These are phyloP conservation scores for Oryzias celebensis DNA, from an alignment of 2,113 vertebrate species.

Conservation along the genomic window DNA sequence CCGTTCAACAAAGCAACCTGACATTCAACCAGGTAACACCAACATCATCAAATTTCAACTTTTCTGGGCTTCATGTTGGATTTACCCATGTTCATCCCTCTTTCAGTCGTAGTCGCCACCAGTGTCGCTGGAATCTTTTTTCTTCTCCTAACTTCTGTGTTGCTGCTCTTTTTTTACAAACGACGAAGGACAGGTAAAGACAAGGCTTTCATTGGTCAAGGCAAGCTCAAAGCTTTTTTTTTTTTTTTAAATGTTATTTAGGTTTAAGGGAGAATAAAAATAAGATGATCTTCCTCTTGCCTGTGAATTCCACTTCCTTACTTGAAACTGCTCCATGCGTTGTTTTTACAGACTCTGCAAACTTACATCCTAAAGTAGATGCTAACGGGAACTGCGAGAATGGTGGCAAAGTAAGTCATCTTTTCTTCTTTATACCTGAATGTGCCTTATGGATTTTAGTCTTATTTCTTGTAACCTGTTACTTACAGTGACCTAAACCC, in stretches of 20 bases:
- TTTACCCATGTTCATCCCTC: conserved; percentile 23
- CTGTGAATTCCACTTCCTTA: conserved; percentile 1
- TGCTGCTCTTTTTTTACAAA: conserved; percentile 25
- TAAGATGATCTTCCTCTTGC: too few species aligned
- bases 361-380: conserved; percentile 35
- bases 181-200: conserved; percentile 43
- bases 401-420: conserved; percentile 50
- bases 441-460: neutral
- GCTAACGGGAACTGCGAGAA: conserved; percentile 62
- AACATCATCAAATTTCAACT: conserved; percentile 1
- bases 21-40: conserved; percentile 12
- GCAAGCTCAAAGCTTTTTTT: too few species aligned
- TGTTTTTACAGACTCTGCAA: conserved; percentile 24
- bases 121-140: conserved; percentile 1
- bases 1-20: neutral
- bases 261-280: conserved; percentile 2
- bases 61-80: neutral
- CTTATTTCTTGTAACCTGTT: too few species aligned
- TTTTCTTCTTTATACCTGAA: conserved; percentile 5
- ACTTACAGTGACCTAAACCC: too few species aligned
- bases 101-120: conserved; percentile 16
- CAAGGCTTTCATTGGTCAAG: neutral
- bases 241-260: too few species aligned
- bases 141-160: conserved; percentile 9
- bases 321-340: neutral